These are phyloP conservation scores for Bovichtus variegatus DNA, from an alignment of 2,797 vertebrate species.

Conservation along the genomic window DNA sequence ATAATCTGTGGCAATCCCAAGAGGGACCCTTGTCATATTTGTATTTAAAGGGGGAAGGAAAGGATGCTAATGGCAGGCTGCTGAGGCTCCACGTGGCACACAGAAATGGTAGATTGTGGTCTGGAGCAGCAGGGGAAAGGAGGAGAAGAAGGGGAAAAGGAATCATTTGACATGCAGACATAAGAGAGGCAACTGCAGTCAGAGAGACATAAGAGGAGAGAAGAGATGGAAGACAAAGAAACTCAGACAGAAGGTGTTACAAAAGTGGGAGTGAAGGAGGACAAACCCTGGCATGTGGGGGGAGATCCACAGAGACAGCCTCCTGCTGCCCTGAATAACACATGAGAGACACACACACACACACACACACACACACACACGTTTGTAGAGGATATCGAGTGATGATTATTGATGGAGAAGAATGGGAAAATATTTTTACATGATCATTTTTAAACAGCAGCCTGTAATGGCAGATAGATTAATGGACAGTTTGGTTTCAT, in stretches of 20 bases:
- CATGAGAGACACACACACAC: neutral
- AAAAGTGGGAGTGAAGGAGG: neutral
- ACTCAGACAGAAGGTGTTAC: neutral
- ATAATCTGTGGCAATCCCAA: conserved; percentile 7
- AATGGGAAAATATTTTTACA: too few relatives aligned
- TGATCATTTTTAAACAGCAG: too few relatives aligned
- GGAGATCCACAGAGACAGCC: neutral
- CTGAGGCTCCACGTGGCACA: conserved; percentile 40
- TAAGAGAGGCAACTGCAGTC: neutral
- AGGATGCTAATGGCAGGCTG: conserved; percentile 22
- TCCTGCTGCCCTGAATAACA: conserved; percentile 30
- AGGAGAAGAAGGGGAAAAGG: neutral
- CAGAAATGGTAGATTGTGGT: conserved; percentile 44
- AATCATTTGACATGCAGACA: neutral
- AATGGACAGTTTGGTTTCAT: too few relatives aligned
- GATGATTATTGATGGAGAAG: too few relatives aligned
- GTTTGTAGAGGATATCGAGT: too few relatives aligned
- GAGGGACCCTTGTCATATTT: conserved; percentile 4
- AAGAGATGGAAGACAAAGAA: neutral
- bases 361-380: too few relatives aligned
- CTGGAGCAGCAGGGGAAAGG: conserved; percentile 7
- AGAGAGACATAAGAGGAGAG: neutral
- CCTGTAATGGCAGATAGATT: too few relatives aligned
- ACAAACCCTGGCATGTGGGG: conserved; percentile 19
- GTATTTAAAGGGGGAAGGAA: conserved; percentile 1